phyloP scores from a whole-genome alignment of 1,140 invertebrate species.

The Coenobita brevimanus region DNA sequence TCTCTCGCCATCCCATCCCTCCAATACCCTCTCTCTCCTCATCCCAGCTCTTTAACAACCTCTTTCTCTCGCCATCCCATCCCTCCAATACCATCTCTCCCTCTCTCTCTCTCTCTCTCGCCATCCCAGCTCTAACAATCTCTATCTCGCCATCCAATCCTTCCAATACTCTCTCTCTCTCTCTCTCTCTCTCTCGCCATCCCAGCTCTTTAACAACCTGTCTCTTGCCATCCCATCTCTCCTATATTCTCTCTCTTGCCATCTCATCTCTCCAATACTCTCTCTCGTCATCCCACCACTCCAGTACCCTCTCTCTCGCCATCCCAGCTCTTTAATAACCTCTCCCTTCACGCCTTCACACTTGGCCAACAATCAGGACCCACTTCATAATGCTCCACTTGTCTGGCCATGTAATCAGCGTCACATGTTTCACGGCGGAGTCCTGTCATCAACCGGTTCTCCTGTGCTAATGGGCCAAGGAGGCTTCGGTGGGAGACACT shows the following conservation, averaged over 20 bases:
- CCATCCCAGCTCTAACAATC: background rate
- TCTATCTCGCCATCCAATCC: too few species aligned
- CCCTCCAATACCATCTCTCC: background rate
- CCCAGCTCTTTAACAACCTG: conserved; percentile 4
- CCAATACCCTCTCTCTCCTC: background rate
- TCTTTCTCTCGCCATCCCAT: background rate
- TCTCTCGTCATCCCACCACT: background rate
- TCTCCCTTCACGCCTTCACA: background rate
- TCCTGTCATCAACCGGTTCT: too few species aligned
- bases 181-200: too few species aligned
- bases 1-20: background rate
- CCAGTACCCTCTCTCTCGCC: background rate
- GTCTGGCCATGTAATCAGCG: too few species aligned
- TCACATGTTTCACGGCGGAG: too few species aligned
- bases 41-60: background rate
- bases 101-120: too few species aligned
- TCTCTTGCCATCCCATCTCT: background rate
- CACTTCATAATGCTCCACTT: too few species aligned
- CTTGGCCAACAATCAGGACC: too few species aligned
- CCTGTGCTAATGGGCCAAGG: too few species aligned
- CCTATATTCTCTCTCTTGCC: background rate
- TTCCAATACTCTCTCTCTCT: too few species aligned
- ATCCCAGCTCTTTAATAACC: background rate
- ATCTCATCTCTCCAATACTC: background rate
- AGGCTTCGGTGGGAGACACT: too few species aligned